Conservation (phyloP, 2,888 invertebrate species). For the Amiota mariae region DNA sequence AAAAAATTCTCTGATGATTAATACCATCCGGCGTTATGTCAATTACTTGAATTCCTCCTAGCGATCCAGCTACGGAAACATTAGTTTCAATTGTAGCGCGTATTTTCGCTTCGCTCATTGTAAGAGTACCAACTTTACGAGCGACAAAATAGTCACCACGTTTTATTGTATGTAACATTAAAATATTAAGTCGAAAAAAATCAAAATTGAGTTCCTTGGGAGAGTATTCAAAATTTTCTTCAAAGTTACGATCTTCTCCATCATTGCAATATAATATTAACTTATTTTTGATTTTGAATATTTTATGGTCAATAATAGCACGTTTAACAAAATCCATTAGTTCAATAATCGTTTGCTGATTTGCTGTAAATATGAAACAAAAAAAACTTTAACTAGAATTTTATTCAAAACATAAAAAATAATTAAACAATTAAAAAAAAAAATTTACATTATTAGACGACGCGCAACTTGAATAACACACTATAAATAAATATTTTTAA, state of each 20-base stretch:
- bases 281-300: constrained; percentile 34
- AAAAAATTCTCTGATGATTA: constrained; percentile 88
- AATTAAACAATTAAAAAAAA: too few species aligned
- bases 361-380: constrained; percentile 77
- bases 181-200: constrained; percentile 91
- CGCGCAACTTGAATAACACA: too few species aligned
- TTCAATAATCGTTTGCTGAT: constrained; percentile 96
- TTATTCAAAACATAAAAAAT: too few species aligned
- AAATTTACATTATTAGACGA: too few species aligned
- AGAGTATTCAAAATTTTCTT: constrained; percentile 58
- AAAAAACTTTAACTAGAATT: too few species aligned
- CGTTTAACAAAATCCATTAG: constrained; percentile 90
- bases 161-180: constrained; percentile 86
- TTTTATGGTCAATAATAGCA: constrained; percentile 76
- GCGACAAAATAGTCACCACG: constrained; percentile 82
- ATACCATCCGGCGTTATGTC: constrained; percentile 90
- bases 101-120: constrained; percentile 91
- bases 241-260: constrained; percentile 33
- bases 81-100: constrained; percentile 80
- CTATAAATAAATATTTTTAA: too few species aligned
- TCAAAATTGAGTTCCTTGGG: constrained; percentile 92
- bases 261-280: background rate
- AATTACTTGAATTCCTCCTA: constrained; percentile 92
- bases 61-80: constrained; percentile 85
- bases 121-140: constrained; percentile 94